Conservation (phyloP, 2,888 invertebrate species). For the Ecliptopera silaceata region DNA sequence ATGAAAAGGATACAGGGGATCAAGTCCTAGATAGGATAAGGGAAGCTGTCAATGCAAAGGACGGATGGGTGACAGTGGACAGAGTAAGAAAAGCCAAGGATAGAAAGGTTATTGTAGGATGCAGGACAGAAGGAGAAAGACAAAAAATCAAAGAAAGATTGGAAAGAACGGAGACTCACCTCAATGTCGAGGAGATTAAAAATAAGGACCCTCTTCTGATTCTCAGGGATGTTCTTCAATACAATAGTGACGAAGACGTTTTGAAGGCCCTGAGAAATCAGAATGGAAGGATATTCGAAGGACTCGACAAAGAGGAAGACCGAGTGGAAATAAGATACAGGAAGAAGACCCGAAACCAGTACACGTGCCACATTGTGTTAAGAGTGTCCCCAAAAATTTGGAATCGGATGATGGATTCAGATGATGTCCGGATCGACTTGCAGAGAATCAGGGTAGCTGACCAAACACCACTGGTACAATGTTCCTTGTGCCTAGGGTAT, state of each 20-base stretch:
- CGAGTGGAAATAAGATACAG: neutral
- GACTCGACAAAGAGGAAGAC: neutral
- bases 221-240: no score
- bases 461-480: neutral
- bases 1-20: neutral
- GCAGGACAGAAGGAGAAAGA: neutral
- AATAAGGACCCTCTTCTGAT: neutral
- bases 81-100: no score
- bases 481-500: conserved; percentile 29
- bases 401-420: neutral
- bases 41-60: neutral
- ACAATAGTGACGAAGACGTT: no score
- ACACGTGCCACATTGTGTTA: neutral
- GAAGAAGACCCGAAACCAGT: neutral
- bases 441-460: neutral
- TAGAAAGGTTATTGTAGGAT: no score
- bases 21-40: no score
- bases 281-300: neutral
- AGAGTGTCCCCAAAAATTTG: neutral
- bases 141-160: neutral
- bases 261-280: neutral
- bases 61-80: no score
- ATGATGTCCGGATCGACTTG: neutral
- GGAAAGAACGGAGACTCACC: neutral
- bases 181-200: neutral